These are phyloP conservation scores for Cygnus olor DNA, from an alignment of 2,797 vertebrate genomes.

Conservation along the genomic window DNA sequence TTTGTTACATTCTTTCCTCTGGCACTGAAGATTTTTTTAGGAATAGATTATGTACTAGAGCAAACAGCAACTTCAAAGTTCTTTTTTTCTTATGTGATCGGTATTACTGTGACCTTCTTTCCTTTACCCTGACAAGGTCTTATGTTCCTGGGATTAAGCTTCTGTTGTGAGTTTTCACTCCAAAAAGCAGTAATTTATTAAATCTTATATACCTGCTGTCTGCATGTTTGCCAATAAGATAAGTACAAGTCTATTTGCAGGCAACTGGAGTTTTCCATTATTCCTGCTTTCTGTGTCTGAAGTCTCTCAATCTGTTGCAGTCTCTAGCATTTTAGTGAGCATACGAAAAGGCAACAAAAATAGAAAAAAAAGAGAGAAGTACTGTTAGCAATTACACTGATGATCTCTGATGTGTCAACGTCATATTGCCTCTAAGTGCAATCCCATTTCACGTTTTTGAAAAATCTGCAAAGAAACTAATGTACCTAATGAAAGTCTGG, in stretches of 20 bases:
- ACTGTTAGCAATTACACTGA: neutral
- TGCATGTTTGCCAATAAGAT: neutral
- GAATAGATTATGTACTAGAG: neutral
- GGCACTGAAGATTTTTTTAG: neutral
- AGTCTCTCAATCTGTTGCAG: neutral
- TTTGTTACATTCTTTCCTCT: neutral
- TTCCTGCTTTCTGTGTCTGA: neutral
- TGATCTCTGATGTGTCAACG: neutral
- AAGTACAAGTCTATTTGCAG: neutral
- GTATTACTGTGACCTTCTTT: neutral
- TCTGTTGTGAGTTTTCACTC: neutral
- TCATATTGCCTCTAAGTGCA: constrained; percentile 1
- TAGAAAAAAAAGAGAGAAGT: neutral
- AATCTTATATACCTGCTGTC: neutral
- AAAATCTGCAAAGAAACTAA: constrained; percentile 6
- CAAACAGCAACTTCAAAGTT: neutral
- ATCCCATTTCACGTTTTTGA: neutral
- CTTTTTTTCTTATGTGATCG: neutral
- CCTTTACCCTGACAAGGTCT: neutral
- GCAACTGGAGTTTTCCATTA: neutral
- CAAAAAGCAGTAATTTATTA: neutral
- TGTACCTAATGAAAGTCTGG: neutral
- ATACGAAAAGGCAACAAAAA: neutral
- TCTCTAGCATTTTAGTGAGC: neutral
- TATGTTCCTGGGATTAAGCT: neutral